Evolutionary conservation across 2,888 invertebrate species (phyloP).

Genomic region (Baronia brevicornis): DNA sequence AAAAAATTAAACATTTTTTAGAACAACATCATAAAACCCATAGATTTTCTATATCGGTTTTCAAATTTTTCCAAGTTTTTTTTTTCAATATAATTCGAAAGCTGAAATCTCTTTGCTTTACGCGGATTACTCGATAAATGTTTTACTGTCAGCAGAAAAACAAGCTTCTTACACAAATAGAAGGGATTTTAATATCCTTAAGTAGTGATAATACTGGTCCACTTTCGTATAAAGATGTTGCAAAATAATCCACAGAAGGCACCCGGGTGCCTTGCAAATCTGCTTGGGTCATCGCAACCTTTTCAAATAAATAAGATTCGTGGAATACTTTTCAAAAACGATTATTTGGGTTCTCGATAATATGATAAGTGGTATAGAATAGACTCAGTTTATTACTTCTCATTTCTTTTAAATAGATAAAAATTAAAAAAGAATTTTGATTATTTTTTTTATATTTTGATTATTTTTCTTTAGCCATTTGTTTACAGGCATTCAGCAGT

Average conservation of each 20-base stretch:
- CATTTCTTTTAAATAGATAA: too few species aligned
- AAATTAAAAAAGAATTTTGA: too few species aligned
- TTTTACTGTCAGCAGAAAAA: conserved; percentile 56
- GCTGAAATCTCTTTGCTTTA: conserved; percentile 38
- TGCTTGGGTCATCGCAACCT: conserved; percentile 72
- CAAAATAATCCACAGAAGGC: conserved; percentile 72
- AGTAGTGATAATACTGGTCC: conserved; percentile 71
- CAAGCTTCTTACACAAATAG: conserved; percentile 69
- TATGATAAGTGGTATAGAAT: too few species aligned
- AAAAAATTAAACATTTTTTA: too few species aligned
- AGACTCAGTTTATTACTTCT: too few species aligned
- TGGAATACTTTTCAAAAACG: conserved; percentile 34
- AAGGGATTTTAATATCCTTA: conserved; percentile 74
- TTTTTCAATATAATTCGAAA: conserved; percentile 8
- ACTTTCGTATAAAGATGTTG: conserved; percentile 67
- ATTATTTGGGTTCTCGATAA: conserved; percentile 5
- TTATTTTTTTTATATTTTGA: too few species aligned
- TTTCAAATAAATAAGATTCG: conserved; percentile 70
- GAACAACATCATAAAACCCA: neutral
- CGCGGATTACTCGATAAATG: conserved; percentile 56
- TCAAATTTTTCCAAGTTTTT: conserved; percentile 9
- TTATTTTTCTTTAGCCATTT: too few species aligned
- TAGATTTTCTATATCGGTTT: conserved; percentile 6
- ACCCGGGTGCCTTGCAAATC: conserved; percentile 66
- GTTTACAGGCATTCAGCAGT: too few species aligned